Conservation (phyloP, 2,888 invertebrate species). For the Coleophora deauratella region DNA sequence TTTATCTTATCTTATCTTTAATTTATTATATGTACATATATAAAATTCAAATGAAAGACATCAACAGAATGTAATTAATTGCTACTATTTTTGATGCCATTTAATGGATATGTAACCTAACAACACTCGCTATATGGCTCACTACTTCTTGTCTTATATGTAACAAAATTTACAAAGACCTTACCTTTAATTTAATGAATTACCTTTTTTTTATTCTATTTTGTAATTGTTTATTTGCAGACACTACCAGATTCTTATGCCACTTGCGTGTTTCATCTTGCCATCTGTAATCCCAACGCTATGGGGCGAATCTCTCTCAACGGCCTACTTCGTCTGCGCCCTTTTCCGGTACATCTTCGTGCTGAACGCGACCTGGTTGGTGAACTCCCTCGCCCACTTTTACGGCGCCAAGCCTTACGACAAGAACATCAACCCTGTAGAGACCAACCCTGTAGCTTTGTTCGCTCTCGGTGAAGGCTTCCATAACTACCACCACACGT, state of each 20-base stretch:
- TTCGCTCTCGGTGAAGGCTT: constrained; percentile 85
- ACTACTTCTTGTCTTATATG: too few relatives aligned
- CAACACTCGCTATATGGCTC: too few relatives aligned
- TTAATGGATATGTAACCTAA: too few relatives aligned
- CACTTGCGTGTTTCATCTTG: constrained; percentile 82
- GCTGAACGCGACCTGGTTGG: constrained; percentile 90
- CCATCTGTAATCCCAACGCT: constrained; percentile 83
- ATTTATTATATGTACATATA: too few relatives aligned
- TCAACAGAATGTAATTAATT: too few relatives aligned
- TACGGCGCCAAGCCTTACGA: constrained; percentile 84
- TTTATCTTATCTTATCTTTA: too few relatives aligned
- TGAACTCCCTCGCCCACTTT: constrained; percentile 91
- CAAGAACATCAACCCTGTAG: constrained; percentile 80
- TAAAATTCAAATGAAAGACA: too few relatives aligned
- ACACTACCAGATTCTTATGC: constrained; percentile 82
- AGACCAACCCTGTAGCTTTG: constrained; percentile 78
- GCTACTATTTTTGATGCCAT: too few relatives aligned
- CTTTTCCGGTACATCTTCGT: constrained; percentile 84
- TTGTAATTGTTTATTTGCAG: constrained; percentile 49
- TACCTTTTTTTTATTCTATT: too few relatives aligned
- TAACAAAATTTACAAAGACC: too few relatives aligned
- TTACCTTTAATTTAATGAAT: too few relatives aligned
- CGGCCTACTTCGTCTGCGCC: constrained; percentile 79
- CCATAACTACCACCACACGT: constrained; percentile 91
- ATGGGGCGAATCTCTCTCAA: constrained; percentile 82